Evolutionary conservation across 1,140 invertebrate genomes (phyloP), one percentile per base, ranked within the genome.

Genomic region (Atopsyche davidsoni): DNA sequence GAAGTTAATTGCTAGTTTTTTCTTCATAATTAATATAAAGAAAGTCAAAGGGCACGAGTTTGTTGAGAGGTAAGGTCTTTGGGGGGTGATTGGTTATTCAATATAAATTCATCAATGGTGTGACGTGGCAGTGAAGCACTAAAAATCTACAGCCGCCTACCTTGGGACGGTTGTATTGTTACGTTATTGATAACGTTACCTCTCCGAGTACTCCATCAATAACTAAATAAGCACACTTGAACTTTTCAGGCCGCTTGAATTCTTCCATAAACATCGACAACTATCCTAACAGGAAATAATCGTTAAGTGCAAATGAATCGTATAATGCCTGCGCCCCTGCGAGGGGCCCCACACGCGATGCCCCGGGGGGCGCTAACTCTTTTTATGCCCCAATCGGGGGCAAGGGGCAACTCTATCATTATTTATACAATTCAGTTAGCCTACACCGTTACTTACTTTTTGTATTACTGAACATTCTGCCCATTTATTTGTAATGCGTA

Each of bases 381-480:
- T 58, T 58, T 55, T 50, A 49, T 48, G 45, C 45, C 34, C 52
- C 41, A 55, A 58, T 51, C 49, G 52, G 52, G 52, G 52, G 46
- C 51, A 53, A n/a, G n/a, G n/a, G n/a, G n/a, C n/a, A 50, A 43
- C 56, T 43, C 40, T 55, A 51, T 58, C 57, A 58, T 58, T 58
- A 58, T 58, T 58, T 53, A 53, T 53, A 53, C 51, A 58, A 57
- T 57, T 57, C 55, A 52, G 49, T 57, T 57, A 57, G 50, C 39
- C 19, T 10, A 43, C 35, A 45, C 47, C 40, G 43, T 31, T 44
- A 44, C 24, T 50, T 51, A 48, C 43, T 50, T 50, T 51, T 51
- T 41, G 44, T 36, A 9, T 19, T 48, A 48, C 39, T 48, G 46
- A 48, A 14, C 31, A 18, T 16, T 40, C 22, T 46, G 31, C 32